A percentile compares a stretch with the other conserved stretches of the same genome.
phyloP scores from a whole-genome alignment of 1,140 invertebrate genomes.

The Carposina sasakii region DNA sequence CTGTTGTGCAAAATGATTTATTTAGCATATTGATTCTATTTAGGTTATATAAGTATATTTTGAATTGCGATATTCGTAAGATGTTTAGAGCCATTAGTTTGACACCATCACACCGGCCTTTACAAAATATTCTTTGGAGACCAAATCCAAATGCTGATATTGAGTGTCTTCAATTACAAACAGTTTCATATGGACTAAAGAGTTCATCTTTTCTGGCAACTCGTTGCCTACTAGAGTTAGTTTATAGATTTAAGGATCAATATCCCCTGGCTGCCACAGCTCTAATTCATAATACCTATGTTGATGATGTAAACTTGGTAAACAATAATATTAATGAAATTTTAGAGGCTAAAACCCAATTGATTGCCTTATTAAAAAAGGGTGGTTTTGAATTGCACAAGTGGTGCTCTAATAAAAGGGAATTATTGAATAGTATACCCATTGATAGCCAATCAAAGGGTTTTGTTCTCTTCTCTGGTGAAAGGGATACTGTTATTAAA shows the following conservation, averaged over 20 bases:
- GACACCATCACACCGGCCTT: too few species aligned
- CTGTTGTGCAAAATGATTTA: too few species aligned
- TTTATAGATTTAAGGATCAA: neutral
- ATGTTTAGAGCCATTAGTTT: too few species aligned
- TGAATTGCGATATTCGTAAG: too few species aligned
- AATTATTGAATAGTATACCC: neutral
- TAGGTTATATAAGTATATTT: too few species aligned
- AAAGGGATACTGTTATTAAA: slow-evolving; percentile 5
- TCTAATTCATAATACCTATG: neutral
- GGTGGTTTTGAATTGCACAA: slow-evolving; percentile 8
- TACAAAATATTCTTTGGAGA: slow-evolving; percentile 10
- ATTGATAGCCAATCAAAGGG: neutral
- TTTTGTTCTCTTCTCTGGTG: neutral
- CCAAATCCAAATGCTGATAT: neutral
- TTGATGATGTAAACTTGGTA: slow-evolving; percentile 2
- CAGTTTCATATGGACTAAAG: neutral
- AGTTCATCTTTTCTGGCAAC: neutral
- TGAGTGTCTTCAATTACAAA: slow-evolving; percentile 7
- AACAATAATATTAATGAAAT: neutral
- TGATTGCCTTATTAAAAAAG: neutral
- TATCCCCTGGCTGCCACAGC: slow-evolving; percentile 6
- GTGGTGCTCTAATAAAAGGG: slow-evolving; percentile 7
- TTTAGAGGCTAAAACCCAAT: neutral
- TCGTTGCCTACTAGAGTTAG: slow-evolving; percentile 6
- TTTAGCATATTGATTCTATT: too few species aligned